These are phyloP conservation scores for Mugil cephalus DNA, from an alignment of 2,113 vertebrate genomes.

Conservation along the genomic window DNA sequence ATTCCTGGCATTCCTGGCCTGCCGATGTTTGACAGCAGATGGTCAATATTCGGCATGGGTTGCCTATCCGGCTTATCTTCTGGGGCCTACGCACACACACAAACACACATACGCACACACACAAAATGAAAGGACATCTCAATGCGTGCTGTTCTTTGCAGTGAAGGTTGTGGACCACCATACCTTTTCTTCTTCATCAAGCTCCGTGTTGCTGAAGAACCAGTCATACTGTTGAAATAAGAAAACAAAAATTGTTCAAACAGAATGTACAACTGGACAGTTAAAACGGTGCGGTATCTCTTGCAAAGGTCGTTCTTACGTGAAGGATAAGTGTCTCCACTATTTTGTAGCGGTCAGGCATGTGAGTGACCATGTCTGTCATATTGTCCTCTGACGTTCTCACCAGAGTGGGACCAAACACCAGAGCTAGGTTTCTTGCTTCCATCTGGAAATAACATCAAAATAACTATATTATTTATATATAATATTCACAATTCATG, in stretches of 20 bases:
- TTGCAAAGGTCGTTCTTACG: constrained; percentile 77
- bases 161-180: constrained; percentile 10
- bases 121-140: not conserved
- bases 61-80: constrained; percentile 90
- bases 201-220: constrained; percentile 91
- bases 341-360: constrained; percentile 98
- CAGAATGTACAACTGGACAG: not conserved
- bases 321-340: constrained; percentile 97
- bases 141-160: not conserved
- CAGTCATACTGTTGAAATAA: constrained; percentile 82
- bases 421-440: constrained; percentile 94
- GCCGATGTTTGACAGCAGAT: constrained; percentile 96
- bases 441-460: constrained; percentile 88
- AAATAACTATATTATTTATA: no score
- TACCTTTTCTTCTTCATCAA: constrained; percentile 91
- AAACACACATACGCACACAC: not conserved
- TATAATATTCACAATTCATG: not conserved
- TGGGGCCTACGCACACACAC: constrained; percentile 82
- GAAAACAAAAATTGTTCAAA: not conserved
- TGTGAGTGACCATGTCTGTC: constrained; percentile 98
- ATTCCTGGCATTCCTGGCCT: constrained; percentile 86
- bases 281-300: not conserved
- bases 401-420: constrained; percentile 96
- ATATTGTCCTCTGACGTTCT: constrained; percentile 97
- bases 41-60: constrained; percentile 94